A percentile compares a stretch with the other conserved stretches of the same genome.
Evolutionary conservation across 1,140 invertebrate genomes (phyloP).

Genomic region (Leguminivora glycinivorella): DNA sequence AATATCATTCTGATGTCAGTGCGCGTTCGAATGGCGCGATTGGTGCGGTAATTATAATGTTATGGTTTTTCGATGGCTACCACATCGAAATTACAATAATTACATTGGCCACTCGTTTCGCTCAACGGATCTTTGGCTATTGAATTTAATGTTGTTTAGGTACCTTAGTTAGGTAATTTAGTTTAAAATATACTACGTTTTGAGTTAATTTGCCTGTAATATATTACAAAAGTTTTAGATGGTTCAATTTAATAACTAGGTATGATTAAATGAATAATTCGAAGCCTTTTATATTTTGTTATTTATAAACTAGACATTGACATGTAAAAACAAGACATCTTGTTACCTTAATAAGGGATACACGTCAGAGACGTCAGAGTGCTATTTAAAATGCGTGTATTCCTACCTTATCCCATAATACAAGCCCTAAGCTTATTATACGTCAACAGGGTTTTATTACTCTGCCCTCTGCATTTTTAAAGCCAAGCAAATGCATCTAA

Average conservation of each 20-base stretch:
- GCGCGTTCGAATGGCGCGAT: no score
- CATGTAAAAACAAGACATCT: not conserved
- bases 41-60: not conserved
- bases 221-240: no score
- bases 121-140: not conserved
- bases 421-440: not conserved
- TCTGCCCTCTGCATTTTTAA: not conserved
- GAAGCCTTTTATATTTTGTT: not conserved
- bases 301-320: not conserved
- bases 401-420: not conserved
- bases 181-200: not conserved
- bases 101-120: not conserved
- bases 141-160: not conserved
- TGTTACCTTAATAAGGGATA: not conserved
- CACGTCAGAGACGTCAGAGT: not conserved
- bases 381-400: not conserved
- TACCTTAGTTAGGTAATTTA: not conserved
- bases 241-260: no score
- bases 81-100: not conserved
- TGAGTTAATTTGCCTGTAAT: not conserved
- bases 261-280: no score
- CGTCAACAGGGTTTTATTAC: not conserved
- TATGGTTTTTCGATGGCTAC: constrained; percentile 1
- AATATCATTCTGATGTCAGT: no score
- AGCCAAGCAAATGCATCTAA: not conserved